Evolutionary conservation across 2,888 invertebrate genomes (phyloP).

Genomic region (Rhagonycha lutea): DNA sequence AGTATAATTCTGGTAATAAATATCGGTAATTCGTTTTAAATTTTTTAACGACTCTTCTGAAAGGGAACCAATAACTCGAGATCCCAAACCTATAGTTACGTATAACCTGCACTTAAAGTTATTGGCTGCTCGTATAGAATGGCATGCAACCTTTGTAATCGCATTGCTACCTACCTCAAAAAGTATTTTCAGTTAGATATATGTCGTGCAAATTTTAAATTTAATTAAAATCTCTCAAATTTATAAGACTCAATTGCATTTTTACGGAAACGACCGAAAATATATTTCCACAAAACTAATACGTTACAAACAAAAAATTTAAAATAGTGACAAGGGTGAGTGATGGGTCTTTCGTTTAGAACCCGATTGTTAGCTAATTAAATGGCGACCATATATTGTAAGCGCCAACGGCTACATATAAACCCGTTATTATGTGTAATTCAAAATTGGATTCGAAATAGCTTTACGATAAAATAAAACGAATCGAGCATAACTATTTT

Average conservation of each 20-base stretch:
- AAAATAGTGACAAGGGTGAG: slow-evolving; percentile 37
- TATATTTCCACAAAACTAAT: background rate
- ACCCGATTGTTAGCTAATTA: slow-evolving; percentile 43
- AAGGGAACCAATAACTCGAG: slow-evolving; percentile 32
- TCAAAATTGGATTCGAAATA: slow-evolving; percentile 15
- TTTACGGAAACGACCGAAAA: background rate
- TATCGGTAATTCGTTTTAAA: slow-evolving; percentile 32
- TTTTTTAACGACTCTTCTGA: slow-evolving; percentile 33
- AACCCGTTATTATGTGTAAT: slow-evolving; percentile 28
- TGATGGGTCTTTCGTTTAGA: slow-evolving; percentile 34
- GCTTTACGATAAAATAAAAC: slow-evolving; percentile 16
- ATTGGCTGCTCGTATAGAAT: slow-evolving; percentile 17
- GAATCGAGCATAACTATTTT: background rate
- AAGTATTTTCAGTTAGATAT: slow-evolving; percentile 6
- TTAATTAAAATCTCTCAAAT: background rate
- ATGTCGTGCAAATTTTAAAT: background rate
- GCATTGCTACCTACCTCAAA: slow-evolving; percentile 16
- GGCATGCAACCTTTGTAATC: slow-evolving; percentile 24
- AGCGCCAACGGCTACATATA: slow-evolving; percentile 19
- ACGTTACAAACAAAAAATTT: slow-evolving; percentile 23
- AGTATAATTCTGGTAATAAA: slow-evolving; percentile 32
- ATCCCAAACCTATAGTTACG: slow-evolving; percentile 34
- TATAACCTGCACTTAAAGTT: slow-evolving; percentile 29
- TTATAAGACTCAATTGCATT: background rate
- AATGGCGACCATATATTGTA: slow-evolving; percentile 38